phyloP scores from a whole-genome alignment of 2,888 invertebrate species.

The Autographa pulchrina region DNA sequence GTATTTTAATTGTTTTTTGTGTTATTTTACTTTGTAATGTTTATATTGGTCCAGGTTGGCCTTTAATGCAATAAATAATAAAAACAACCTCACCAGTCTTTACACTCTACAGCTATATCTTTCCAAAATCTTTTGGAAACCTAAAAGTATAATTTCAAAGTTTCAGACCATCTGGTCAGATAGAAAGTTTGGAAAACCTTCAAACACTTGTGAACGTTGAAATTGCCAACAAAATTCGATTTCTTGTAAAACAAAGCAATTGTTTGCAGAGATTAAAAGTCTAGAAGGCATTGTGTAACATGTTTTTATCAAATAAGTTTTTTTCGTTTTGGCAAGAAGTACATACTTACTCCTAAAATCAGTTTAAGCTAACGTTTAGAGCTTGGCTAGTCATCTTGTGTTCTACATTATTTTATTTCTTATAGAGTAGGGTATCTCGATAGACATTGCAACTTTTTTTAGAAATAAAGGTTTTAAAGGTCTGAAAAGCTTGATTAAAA shows the following conservation, averaged over 20 bases:
- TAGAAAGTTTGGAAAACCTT: slow-evolving; percentile 34
- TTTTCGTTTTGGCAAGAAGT: neutral
- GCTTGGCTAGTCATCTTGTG: too few relatives aligned
- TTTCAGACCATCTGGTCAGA: slow-evolving; percentile 45
- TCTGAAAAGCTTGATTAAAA: too few relatives aligned
- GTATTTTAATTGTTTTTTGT: too few relatives aligned
- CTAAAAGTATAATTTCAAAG: slow-evolving; percentile 42
- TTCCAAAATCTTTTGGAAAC: slow-evolving; percentile 21
- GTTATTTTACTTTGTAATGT: too few relatives aligned
- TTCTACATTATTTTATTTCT: too few relatives aligned
- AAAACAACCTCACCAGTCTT: neutral
- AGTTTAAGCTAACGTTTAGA: too few relatives aligned
- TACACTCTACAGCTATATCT: neutral
- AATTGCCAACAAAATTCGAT: slow-evolving; percentile 45
- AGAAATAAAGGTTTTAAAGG: too few relatives aligned
- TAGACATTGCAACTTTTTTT: too few relatives aligned
- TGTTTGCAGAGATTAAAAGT: slow-evolving; percentile 23
- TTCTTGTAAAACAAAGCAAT: slow-evolving; percentile 34
- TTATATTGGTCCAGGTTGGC: too few relatives aligned
- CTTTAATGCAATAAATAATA: too few relatives aligned
- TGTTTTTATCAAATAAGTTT: neutral
- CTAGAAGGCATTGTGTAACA: slow-evolving; percentile 10
- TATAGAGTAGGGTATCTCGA: too few relatives aligned
- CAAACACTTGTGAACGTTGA: slow-evolving; percentile 22
- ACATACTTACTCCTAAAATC: too few relatives aligned